A percentile compares a stretch with the other conserved stretches of the same genome.
Conservation (phyloP, 2,888 invertebrate species). For the Nomada ferruginata region DNA sequence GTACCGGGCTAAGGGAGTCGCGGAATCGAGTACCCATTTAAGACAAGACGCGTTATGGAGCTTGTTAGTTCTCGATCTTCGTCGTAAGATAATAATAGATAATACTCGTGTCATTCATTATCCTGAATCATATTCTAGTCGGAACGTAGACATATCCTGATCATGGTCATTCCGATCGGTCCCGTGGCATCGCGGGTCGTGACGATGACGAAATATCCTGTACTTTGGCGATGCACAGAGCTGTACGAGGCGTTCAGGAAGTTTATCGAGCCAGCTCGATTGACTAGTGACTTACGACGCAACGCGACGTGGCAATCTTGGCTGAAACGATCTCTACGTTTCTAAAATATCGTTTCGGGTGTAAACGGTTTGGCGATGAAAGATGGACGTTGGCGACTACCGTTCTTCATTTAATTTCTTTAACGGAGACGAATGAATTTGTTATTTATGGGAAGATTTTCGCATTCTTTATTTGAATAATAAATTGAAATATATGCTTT, state of each 20-base stretch:
- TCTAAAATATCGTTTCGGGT: neutral
- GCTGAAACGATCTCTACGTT: neutral
- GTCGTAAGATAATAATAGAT: conserved; percentile 43
- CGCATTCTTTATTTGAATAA: no score
- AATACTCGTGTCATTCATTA: conserved; percentile 45
- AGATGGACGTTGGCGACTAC: neutral
- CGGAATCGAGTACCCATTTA: conserved; percentile 29
- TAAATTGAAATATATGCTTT: no score
- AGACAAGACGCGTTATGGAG: conserved; percentile 33
- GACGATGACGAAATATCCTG: neutral
- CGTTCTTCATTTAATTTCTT: neutral
- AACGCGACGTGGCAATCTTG: neutral
- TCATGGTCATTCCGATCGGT: conserved; percentile 11
- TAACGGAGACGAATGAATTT: no score
- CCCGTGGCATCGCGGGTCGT: neutral
- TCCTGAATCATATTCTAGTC: conserved; percentile 44
- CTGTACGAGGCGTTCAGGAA: conserved; percentile 8
- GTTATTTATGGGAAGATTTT: no score
- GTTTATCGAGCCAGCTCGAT: conserved; percentile 14
- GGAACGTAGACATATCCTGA: conserved; percentile 45
- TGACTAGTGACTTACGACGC: neutral
- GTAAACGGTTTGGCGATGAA: neutral
- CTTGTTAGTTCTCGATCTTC: conserved; percentile 46
- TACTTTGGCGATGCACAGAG: neutral
- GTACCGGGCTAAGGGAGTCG: conserved; percentile 12